Evolutionary conservation across 2,888 invertebrate genomes (phyloP).

Genomic region (Rhopalosiphum nymphaeae): DNA sequence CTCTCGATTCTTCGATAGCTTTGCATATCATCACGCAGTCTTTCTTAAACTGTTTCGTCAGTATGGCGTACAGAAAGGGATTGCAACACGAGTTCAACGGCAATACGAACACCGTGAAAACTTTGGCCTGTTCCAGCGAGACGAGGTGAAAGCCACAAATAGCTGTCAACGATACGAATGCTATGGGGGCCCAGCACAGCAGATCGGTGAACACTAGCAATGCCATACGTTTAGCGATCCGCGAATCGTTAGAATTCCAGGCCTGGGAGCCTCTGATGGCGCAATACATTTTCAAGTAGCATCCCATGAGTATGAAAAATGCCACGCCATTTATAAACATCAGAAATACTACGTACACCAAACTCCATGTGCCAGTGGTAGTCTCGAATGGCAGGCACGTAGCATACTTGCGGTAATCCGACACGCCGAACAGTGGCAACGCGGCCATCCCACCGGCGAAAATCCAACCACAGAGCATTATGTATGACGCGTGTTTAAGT

Average conservation of each 20-base stretch:
- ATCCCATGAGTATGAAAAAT: constrained; percentile 94
- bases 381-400: constrained; percentile 97
- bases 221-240: constrained; percentile 97
- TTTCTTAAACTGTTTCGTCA: constrained; percentile 97
- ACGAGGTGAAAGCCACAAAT: constrained; percentile 92
- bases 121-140: constrained; percentile 93
- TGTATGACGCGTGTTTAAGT: constrained; percentile 88
- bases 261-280: constrained; percentile 95
- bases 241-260: constrained; percentile 97
- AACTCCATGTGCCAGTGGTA: constrained; percentile 80
- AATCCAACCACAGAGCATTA: constrained; percentile 94
- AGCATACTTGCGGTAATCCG: constrained; percentile 96
- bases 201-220: constrained; percentile 97
- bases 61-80: constrained; percentile 96
- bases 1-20: constrained; percentile 93
- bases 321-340: constrained; percentile 94
- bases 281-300: constrained; percentile 97
- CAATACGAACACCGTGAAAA: constrained; percentile 92
- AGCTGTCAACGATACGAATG: constrained; percentile 94
- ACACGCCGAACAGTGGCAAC: constrained; percentile 90
- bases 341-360: constrained; percentile 90
- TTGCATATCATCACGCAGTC: constrained; percentile 96
- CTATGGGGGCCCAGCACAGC: constrained; percentile 97
- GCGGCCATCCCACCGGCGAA: constrained; percentile 89
- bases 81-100: constrained; percentile 98